Evolutionary conservation across 2,888 invertebrate genomes (phyloP).

Genomic region (Allacma fusca): DNA sequence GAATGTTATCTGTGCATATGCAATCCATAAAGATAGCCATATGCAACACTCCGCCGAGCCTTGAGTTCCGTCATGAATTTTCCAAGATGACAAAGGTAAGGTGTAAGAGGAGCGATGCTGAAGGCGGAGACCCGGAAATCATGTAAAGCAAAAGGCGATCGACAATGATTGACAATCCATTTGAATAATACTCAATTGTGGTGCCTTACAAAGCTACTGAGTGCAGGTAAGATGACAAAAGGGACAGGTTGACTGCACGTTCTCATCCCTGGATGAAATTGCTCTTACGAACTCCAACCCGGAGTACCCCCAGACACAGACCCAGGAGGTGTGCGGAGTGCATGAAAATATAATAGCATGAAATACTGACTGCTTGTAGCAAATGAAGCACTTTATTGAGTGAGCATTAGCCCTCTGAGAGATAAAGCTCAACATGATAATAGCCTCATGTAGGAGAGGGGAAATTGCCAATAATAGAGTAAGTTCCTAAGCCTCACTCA

Average conservation of each 20-base stretch:
- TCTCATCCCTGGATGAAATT: no score
- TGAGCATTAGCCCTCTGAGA: not conserved
- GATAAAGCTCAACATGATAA: not conserved
- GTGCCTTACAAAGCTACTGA: not conserved
- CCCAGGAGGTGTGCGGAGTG: no score
- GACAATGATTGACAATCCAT: not conserved
- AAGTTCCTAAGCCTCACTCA: not conserved
- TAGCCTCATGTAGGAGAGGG: not conserved
- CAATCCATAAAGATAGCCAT: no score
- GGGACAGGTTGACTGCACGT: not conserved
- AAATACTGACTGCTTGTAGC: not conserved
- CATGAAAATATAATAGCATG: not conserved
- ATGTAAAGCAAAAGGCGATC: not conserved
- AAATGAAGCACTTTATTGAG: constrained; percentile 8
- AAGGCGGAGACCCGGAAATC: not conserved
- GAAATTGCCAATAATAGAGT: not conserved
- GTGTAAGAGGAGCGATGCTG: not conserved
- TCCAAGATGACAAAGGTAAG: not conserved
- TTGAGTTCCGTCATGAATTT: no score
- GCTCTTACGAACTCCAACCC: no score
- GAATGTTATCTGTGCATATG: no score
- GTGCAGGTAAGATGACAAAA: not conserved
- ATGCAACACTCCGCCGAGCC: no score
- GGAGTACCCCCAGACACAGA: no score
- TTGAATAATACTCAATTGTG: not conserved